Percentiles rank a stretch among this genome's conserved stretches.
Evolutionary conservation across 1,140 invertebrate genomes (phyloP).

Genomic region (Metaphire vulgaris): DNA sequence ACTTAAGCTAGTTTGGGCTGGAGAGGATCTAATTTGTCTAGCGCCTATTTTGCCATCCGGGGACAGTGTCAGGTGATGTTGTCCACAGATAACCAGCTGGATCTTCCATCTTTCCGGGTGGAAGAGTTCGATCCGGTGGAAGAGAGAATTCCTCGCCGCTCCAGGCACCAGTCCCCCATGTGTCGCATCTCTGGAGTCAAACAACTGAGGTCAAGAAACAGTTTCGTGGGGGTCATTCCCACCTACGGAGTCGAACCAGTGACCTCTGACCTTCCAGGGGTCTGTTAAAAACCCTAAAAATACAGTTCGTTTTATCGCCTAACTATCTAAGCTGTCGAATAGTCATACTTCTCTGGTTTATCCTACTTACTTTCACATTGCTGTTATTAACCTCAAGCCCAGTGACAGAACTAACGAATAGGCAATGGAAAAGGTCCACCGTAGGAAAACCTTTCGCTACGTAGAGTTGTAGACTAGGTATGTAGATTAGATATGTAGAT

Average conservation of each 20-base stretch:
- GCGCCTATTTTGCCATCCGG: too few species aligned
- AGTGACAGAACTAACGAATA: too few species aligned
- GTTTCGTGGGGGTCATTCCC: slow-evolving; percentile 81
- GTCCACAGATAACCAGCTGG: slow-evolving; percentile 93
- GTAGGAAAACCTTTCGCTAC: too few species aligned
- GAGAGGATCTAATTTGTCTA: too few species aligned
- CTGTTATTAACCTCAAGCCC: neutral
- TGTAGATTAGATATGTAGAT: too few species aligned
- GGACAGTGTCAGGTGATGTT: too few species aligned
- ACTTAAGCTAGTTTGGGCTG: too few species aligned
- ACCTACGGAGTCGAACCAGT: slow-evolving; percentile 84
- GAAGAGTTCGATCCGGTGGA: slow-evolving; percentile 33
- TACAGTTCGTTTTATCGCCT: too few species aligned
- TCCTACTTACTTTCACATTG: neutral
- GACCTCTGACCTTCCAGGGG: slow-evolving; percentile 78
- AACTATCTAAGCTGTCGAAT: too few species aligned
- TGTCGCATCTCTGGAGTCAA: slow-evolving; percentile 45
- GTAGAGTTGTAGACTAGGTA: too few species aligned
- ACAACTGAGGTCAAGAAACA: slow-evolving; percentile 53
- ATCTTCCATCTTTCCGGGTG: slow-evolving; percentile 70
- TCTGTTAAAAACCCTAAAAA: slow-evolving; percentile 51
- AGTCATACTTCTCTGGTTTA: neutral
- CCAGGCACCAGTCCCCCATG: slow-evolving; percentile 43
- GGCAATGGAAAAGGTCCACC: too few species aligned
- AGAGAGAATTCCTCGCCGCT: slow-evolving; percentile 19